A percentile compares a stretch with the other conserved stretches of the same genome.
Evolutionary conservation across 2,797 vertebrate species (phyloP).

Genomic region (Coracias cyanogaster): DNA sequence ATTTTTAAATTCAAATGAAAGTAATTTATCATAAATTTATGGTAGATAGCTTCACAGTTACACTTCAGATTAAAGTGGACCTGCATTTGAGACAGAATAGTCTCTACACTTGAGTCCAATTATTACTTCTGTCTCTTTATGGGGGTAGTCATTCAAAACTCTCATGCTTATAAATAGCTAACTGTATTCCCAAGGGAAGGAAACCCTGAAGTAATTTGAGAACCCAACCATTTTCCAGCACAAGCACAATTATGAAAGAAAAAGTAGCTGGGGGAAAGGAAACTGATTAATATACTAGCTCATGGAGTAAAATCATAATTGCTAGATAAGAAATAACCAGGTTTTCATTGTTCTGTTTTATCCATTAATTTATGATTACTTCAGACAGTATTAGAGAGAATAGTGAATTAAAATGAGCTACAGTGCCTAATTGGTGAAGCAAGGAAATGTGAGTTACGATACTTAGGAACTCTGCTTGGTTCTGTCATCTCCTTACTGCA

Average conservation of each 20-base stretch:
- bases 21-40: not conserved
- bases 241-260: constrained; percentile 41
- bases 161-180: constrained; percentile 32
- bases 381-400: constrained; percentile 15
- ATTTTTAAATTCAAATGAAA: not conserved
- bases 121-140: not conserved
- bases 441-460: not conserved
- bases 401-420: constrained; percentile 44
- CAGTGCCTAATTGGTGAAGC: not conserved
- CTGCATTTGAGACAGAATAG: not conserved
- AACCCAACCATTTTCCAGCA: constrained; percentile 10
- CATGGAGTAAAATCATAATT: constrained; percentile 33
- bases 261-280: constrained; percentile 33
- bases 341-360: constrained; percentile 46
- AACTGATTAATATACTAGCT: constrained; percentile 50
- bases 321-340: constrained; percentile 51
- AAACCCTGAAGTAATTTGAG: constrained; percentile 41
- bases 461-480: not conserved
- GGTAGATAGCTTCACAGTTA: not conserved
- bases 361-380: constrained; percentile 54
- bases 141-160: not conserved
- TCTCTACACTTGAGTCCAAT: not conserved
- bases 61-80: not conserved
- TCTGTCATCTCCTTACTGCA: not conserved
- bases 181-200: not conserved